Conservation (phyloP, 2,888 invertebrate genomes). For the Chrysina gloriosa region DNA sequence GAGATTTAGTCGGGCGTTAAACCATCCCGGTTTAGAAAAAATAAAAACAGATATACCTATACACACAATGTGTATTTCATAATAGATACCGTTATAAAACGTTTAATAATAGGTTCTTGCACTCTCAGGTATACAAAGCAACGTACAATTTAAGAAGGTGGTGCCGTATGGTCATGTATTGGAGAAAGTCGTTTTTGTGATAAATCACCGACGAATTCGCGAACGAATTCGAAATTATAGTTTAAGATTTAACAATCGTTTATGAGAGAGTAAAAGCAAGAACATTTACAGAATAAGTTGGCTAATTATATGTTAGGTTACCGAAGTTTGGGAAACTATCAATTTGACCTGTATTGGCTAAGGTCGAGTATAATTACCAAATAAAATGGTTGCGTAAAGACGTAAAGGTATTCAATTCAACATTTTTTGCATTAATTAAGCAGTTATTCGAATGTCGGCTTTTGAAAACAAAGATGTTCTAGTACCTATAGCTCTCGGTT, state of each 20-base stretch:
- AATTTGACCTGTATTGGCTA: neutral
- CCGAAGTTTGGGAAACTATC: neutral
- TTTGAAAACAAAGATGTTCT: too few species aligned
- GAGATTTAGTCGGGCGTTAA: constrained; percentile 14
- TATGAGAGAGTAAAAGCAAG: neutral
- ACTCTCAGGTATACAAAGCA: constrained; percentile 24
- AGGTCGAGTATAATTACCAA: neutral
- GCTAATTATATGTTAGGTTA: constrained; percentile 6
- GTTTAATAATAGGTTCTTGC: constrained; percentile 36
- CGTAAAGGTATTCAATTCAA: too few species aligned
- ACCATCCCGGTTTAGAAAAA: constrained; percentile 6
- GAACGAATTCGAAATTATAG: constrained; percentile 8
- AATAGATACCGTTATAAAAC: constrained; percentile 33
- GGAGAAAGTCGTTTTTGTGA: neutral
- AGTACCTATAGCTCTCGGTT: too few species aligned
- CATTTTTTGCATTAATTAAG: constrained; percentile 1
- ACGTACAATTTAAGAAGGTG: neutral
- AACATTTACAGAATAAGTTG: neutral
- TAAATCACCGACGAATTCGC: constrained; percentile 18
- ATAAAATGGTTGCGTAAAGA: neutral
- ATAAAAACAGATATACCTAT: constrained; percentile 15
- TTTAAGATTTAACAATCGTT: constrained; percentile 15
- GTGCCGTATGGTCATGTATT: neutral
- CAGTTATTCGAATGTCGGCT: too few species aligned
- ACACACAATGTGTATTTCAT: constrained; percentile 30